A percentile compares a stretch with the other conserved stretches of the same genome.
These are phyloP conservation scores for Actenoides lindsayi DNA, from an alignment of 2,113 vertebrate species.

Conservation along the genomic window DNA sequence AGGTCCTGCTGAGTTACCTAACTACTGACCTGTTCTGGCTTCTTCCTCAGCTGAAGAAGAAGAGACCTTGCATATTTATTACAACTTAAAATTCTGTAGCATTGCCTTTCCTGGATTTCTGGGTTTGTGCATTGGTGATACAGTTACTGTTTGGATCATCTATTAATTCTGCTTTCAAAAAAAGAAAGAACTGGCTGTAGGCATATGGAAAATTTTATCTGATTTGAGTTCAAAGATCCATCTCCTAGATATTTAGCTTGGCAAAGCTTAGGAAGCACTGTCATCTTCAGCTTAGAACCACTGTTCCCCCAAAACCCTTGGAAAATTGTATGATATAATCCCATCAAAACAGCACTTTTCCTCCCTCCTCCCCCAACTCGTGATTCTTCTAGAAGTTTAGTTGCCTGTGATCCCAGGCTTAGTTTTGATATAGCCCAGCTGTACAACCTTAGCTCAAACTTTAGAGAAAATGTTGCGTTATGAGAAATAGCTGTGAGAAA, in stretches of 20 bases:
- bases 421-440: slow-evolving; percentile 55
- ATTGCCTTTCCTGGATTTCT: neutral
- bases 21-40: neutral
- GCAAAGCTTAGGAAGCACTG: neutral
- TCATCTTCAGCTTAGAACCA: neutral
- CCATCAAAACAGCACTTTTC: neutral
- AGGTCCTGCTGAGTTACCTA: neutral
- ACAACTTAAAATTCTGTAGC: neutral
- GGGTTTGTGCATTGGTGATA: neutral
- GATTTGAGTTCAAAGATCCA: neutral
- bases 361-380: neutral
- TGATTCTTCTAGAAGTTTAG: slow-evolving; percentile 47
- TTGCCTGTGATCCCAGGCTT: slow-evolving; percentile 23
- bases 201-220: slow-evolving; percentile 21
- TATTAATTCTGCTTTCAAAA: neutral
- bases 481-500: slow-evolving; percentile 3
- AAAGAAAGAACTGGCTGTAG: neutral
- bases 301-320: neutral
- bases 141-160: neutral
- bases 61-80: neutral
- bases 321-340: neutral
- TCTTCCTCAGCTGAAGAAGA: neutral
- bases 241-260: neutral
- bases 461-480: slow-evolving; percentile 12
- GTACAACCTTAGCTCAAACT: slow-evolving; percentile 20